These are phyloP conservation scores for Xiphias gladius DNA, from an alignment of 2,113 vertebrate species.

Conservation along the genomic window DNA sequence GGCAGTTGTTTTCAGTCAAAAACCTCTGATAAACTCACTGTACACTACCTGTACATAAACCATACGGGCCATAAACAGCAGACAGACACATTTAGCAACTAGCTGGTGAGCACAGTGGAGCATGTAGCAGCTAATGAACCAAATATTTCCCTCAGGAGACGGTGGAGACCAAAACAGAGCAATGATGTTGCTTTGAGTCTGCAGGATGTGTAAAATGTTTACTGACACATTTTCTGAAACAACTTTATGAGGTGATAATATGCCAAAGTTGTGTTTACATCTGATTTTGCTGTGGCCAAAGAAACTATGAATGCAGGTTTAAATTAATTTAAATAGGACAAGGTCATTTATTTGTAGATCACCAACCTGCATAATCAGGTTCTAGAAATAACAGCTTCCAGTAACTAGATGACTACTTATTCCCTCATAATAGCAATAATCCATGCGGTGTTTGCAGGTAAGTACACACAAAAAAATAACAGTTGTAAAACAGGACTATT, in stretches of 20 bases:
- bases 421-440: not conserved
- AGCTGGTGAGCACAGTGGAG: no score
- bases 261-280: not conserved
- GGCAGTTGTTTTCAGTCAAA: no score
- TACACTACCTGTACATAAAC: no score
- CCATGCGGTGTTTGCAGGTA: not conserved
- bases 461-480: not conserved
- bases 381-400: not conserved
- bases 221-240: not conserved
- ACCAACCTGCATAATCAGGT: not conserved
- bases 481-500: not conserved
- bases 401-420: not conserved
- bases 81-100: no score
- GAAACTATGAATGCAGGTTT: not conserved
- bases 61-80: no score
- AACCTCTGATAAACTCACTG: no score
- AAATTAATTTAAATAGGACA: not conserved
- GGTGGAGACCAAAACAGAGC: not conserved
- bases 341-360: not conserved
- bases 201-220: not conserved
- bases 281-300: not conserved
- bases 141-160: no score
- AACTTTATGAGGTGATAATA: not conserved
- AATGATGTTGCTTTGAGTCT: not conserved
- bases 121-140: no score